Base-by-base conservation (phyloP, 35 echinoderm and acorn worm species). In the Acanthaster planci region DNA sequence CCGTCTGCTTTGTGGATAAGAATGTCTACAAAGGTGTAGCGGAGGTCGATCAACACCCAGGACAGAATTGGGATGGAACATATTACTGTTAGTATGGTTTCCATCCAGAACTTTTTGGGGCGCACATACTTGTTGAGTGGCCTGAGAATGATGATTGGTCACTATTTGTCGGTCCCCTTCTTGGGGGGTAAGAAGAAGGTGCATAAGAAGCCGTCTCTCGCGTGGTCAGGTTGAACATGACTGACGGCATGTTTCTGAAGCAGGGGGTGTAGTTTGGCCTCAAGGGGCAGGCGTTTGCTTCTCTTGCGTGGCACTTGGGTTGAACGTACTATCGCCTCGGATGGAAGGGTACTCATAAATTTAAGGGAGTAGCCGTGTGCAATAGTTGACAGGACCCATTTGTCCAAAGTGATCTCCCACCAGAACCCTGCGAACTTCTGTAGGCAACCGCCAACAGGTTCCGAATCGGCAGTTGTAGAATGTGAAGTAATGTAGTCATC, bases 131-230 rank as follows among this genome's bases (percentile, higher is more conserved):
- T 89, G 42, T 47, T 47, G 29, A 89, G 40, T 4, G 79, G 79
- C 34, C 84, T 89, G 26, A 89, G 80, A 51, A 84, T 89, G 0
- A 84, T 23, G 26, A 89, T 89, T 0, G 67, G 56, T 0, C 87
- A 23, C 57, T 40, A 89, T 19, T 39, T 40, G 0, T 39, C 58
- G 0, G 5, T 30, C 17, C 39, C 39, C n/a, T 67, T 67, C 18
- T 89, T 89, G 1, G 35, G 56, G n/a, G 79, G 67, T 14, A 89
- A 78, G 55, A 89, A 82, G 27, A 89, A 81, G 0, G 29, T 14
- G 1, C 54, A 89, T 4, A 34, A 56, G 35, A 82, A 64, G 6
- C 58, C 19, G 18, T 8, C 21, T 7, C 7, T 7, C 58, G 6
- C 9, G 7, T 8, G 19, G 6, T 6, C 58, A 0, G 58, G 0